These are phyloP conservation scores for Blennius ocellaris DNA, from an alignment of 2,113 vertebrate genomes.

Conservation along the genomic window DNA sequence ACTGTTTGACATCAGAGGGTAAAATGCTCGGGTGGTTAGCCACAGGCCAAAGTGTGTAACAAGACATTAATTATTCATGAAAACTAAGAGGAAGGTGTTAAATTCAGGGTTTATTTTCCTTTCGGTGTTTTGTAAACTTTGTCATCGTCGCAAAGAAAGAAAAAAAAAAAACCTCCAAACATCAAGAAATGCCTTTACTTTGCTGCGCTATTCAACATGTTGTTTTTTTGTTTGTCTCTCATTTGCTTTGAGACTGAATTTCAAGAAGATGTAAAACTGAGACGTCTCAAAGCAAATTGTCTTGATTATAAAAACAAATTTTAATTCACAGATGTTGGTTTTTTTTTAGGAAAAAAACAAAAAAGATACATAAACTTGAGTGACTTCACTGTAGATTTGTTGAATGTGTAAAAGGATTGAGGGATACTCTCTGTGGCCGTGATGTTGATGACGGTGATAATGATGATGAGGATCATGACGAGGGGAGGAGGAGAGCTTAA, in stretches of 20 bases:
- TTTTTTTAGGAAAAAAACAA: too few relatives aligned
- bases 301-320: too few relatives aligned
- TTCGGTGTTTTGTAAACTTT: slow-evolving; percentile 17
- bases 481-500: background rate
- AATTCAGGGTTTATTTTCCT: slow-evolving; percentile 30
- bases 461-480: background rate
- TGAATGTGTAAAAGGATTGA: background rate
- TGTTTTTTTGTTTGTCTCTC: too few relatives aligned
- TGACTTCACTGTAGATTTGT: too few relatives aligned
- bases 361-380: too few relatives aligned
- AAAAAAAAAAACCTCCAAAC: background rate
- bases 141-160: background rate
- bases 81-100: slow-evolving; percentile 46
- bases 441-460: background rate
- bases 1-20: slow-evolving; percentile 50
- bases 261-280: too few relatives aligned
- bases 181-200: background rate
- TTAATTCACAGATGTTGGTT: too few relatives aligned
- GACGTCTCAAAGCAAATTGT: too few relatives aligned
- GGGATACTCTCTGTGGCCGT: slow-evolving; percentile 10
- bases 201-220: background rate
- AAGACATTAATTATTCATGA: slow-evolving; percentile 52
- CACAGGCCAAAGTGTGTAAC: slow-evolving; percentile 57
- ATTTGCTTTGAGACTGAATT: too few relatives aligned
- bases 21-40: slow-evolving; percentile 53